Base-by-base conservation (phyloP, 2,113 vertebrate species). In the Syngnathus scovelli region DNA sequence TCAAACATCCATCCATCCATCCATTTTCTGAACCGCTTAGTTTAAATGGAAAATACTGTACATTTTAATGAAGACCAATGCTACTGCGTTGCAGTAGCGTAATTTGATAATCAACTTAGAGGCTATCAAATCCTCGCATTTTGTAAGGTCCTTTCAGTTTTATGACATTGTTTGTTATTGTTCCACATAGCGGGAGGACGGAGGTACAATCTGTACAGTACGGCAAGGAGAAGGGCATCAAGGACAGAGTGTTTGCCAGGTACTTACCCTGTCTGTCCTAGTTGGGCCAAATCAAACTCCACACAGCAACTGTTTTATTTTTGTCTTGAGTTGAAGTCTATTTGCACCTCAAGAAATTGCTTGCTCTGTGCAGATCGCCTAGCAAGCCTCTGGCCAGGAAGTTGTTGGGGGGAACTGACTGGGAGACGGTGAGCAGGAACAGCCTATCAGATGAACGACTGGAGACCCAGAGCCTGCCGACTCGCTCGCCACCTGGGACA, bases 131-230 rank as follows among this genome's bases (percentile, higher is more conserved):
- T 51, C 38, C n/a, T 6, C n/a, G 6, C 3, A 9, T 55, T 55
- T 51, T 51, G 23, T 27, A 54, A 27, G 5, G 21, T 41, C 21
- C 15, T 51, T 63, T 11, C 27, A 27, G 11, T 68, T 67, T 15
- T 0, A 39, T 37, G 9, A 23, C 61, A 12, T 33, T 74, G 37
- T 68, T 10, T 23, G 21, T 44, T 43, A 68, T 66, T 88, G 81
- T 81, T 89, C 11, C 58, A 19, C 70, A 46, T 85, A 99, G 97
- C 62, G 97, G 97, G 68, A 93, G 97, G 89, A 99, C 97, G 39
- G 97, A 99, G 86, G 94, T 95, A 61, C 97, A 99, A 75, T 98
- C 97, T 82, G 96, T 99, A 75, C 97, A 99, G 86, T 97, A 98
- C 89, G 97, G 96, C 68, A 99, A 99, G 91, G 97, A 99, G 86